Evolutionary conservation across 2,113 vertebrate species (phyloP).

Genomic region (Erythrocebus patas): DNA sequence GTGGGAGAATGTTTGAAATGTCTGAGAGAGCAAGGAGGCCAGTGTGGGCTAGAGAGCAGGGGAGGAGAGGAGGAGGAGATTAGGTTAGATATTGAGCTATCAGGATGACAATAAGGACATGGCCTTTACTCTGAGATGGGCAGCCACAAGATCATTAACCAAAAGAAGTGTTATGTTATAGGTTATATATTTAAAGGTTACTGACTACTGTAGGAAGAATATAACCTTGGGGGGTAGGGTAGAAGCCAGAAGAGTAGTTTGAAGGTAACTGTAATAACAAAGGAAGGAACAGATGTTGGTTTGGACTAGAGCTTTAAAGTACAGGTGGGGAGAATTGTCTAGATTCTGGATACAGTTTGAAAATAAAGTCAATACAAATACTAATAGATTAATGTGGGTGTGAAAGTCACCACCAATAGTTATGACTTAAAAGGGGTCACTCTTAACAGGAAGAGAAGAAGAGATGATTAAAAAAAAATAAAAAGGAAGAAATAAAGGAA

Average conservation of each 20-base stretch:
- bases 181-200: neutral
- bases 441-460: neutral
- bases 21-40: neutral
- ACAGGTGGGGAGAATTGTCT: neutral
- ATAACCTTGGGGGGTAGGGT: neutral
- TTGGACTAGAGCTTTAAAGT: neutral
- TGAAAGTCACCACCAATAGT: neutral
- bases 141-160: neutral
- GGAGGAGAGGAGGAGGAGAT: too few species aligned
- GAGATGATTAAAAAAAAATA: neutral
- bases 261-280: neutral
- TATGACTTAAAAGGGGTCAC: neutral
- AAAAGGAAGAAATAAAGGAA: accelerated
- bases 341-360: neutral
- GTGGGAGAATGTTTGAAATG: neutral
- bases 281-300: neutral
- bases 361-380: neutral
- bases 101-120: accelerated
- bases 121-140: neutral
- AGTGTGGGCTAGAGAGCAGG: too few species aligned
- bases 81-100: neutral
- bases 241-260: neutral
- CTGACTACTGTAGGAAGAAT: neutral
- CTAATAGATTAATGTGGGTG: neutral
- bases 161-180: neutral